Percentiles rank a stretch among this genome's conserved stretches.
Evolutionary conservation across 1,140 invertebrate species (phyloP).

Genomic region (Apis mellifera): DNA sequence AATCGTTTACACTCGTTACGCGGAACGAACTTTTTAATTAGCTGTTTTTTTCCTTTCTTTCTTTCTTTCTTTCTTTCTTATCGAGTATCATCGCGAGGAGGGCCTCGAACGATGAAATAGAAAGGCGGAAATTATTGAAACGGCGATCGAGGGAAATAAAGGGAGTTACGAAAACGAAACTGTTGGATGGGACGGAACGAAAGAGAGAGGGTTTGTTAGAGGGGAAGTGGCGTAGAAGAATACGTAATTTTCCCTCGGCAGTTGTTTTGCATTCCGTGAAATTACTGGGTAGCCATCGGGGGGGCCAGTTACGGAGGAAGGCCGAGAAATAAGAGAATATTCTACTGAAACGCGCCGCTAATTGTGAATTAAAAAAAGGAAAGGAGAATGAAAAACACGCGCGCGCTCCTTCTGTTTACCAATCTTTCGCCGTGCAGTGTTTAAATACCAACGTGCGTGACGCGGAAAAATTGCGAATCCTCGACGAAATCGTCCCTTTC

Average conservation of each 20-base stretch:
- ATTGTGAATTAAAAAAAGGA: conserved; percentile 34
- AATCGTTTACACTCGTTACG: no score
- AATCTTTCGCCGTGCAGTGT: not conserved
- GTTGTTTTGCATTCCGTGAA: conserved; percentile 37
- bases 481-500: no score
- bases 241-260: conserved; percentile 19
- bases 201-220: conserved; percentile 6
- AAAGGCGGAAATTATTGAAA: conserved; percentile 14
- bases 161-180: no score
- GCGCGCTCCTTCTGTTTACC: not conserved
- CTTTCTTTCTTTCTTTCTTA: no score
- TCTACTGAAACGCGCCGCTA: conserved; percentile 30
- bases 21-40: no score
- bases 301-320: not conserved
- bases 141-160: not conserved
- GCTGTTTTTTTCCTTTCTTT: no score
- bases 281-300: conserved; percentile 32
- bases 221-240: not conserved
- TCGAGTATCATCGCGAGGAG: no score
- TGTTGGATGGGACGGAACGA: no score
- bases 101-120: no score
- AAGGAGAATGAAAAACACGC: not conserved
- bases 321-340: conserved; percentile 39
- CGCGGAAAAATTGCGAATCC: no score
- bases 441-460: no score